Evolutionary conservation across 2,113 vertebrate genomes (phyloP).

Genomic region (Menidia beryllina): DNA sequence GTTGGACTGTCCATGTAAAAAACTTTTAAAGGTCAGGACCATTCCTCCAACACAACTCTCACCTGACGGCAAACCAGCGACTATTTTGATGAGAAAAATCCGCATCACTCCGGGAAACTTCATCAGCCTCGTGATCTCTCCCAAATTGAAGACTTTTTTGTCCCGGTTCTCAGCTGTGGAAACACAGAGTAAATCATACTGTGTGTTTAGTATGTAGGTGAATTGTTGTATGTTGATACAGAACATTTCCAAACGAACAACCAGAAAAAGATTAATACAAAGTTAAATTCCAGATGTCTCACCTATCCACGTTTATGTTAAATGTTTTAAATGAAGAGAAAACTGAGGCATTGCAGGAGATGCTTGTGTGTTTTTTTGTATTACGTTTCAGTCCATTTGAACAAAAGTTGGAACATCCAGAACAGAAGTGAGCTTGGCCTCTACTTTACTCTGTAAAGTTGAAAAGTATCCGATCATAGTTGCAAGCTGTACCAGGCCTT

Average conservation of each 20-base stretch:
- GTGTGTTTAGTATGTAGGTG: no score
- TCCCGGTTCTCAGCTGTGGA: constrained; percentile 48
- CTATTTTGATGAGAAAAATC: constrained; percentile 88
- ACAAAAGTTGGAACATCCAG: background rate
- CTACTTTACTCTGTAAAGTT: background rate
- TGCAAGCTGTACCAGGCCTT: background rate
- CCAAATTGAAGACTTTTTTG: constrained; percentile 86
- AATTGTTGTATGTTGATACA: no score
- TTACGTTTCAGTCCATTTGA: background rate
- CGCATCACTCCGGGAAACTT: constrained; percentile 86
- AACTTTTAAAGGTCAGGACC: no score
- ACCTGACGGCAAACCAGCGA: constrained; percentile 89
- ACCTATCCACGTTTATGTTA: no score
- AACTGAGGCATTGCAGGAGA: background rate
- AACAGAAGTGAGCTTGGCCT: background rate
- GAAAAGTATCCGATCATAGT: background rate
- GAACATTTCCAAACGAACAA: no score
- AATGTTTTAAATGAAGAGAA: no score
- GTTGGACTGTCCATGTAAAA: no score
- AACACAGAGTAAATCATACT: background rate
- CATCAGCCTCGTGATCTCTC: constrained; percentile 86
- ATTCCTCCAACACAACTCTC: constrained; percentile 43
- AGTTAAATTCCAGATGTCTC: no score
- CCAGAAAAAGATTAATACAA: no score
- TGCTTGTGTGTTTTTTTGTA: background rate